phyloP scores from a whole-genome alignment of 37 sponge, comb jelly and placozoan genomes.

The Tethya wilhelma region DNA sequence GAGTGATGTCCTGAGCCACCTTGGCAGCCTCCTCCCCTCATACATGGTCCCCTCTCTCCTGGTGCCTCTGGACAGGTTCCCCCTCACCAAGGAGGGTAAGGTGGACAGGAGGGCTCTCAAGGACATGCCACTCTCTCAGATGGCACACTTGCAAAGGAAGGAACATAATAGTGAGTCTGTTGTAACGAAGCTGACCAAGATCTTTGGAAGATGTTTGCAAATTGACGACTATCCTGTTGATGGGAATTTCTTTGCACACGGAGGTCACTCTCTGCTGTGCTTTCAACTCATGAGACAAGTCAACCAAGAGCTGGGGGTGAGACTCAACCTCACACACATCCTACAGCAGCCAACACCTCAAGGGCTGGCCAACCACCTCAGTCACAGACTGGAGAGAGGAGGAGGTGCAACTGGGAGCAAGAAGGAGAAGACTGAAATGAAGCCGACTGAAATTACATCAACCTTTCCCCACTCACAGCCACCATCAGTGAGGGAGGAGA shows the following conservation, averaged over 20 bases:
- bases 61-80: slow-evolving; percentile 29
- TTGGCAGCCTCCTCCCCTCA: slow-evolving; percentile 32
- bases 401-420: too few species aligned
- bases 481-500: neutral
- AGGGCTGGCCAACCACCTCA: neutral
- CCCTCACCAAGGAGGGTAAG: slow-evolving; percentile 49
- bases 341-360: neutral
- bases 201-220: slow-evolving; percentile 29
- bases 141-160: neutral
- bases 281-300: slow-evolving; percentile 28
- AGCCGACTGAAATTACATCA: too few species aligned
- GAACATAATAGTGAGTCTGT: neutral
- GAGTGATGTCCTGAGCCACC: neutral
- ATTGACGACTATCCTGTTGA: slow-evolving; percentile 1
- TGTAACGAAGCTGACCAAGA: slow-evolving; percentile 7
- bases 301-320: slow-evolving; percentile 5
- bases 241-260: slow-evolving; percentile 62
- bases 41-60: slow-evolving; percentile 67
- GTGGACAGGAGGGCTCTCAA: slow-evolving; percentile 28
- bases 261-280: slow-evolving; percentile 60
- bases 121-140: neutral
- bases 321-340: neutral
- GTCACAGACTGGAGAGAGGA: neutral
- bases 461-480: neutral
- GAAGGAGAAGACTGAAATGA: neutral